Percentiles rank a stretch among this genome's conserved stretches.
Conservation (phyloP, 2,113 vertebrate species). For the Sapayoa aenigma region DNA sequence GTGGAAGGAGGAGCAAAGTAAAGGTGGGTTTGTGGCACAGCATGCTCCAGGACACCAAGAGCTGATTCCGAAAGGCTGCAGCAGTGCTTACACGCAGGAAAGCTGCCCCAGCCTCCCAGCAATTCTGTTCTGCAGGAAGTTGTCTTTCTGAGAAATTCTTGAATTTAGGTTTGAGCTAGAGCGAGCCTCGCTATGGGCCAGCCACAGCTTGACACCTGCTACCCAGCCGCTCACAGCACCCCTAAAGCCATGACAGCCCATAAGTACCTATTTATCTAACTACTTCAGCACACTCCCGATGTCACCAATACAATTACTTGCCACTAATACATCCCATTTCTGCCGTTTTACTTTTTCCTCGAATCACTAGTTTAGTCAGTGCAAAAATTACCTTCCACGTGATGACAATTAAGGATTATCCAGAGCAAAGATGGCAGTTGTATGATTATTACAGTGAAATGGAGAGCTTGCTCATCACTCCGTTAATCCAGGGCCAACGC, state of each 20-base stretch:
- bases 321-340: neutral
- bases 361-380: neutral
- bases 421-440: slow-evolving; percentile 28
- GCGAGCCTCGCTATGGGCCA: neutral
- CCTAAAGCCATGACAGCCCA: neutral
- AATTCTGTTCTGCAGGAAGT: neutral
- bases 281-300: neutral
- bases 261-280: neutral
- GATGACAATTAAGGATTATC: neutral
- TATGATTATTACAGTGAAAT: neutral
- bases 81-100: rapidly evolving
- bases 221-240: neutral
- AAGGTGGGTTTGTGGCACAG: neutral
- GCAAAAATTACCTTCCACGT: neutral
- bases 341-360: neutral
- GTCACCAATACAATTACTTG: neutral
- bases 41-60: rapidly evolving
- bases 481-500: neutral
- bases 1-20: neutral
- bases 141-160: neutral
- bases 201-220: neutral
- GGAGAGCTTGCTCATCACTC: neutral
- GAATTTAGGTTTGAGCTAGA: neutral
- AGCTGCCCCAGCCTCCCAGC: neutral
- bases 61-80: neutral